Conservation (phyloP, 2,797 vertebrate species). For the Hafferia zeledoni region DNA sequence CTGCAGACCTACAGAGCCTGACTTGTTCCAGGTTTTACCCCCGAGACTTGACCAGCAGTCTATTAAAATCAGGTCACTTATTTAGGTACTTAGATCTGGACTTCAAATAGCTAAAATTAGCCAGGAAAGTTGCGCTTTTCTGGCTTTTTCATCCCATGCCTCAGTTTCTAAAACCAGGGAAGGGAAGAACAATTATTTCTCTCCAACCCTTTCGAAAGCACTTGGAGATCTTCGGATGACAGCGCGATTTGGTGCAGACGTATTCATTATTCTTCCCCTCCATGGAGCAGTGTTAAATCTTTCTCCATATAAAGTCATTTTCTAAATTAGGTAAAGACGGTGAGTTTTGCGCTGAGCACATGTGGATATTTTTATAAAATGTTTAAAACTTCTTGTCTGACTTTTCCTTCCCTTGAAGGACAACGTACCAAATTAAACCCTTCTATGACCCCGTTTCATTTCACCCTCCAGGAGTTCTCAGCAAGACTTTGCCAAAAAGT, state of each 20-base stretch:
- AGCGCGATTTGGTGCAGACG: slow-evolving; percentile 34
- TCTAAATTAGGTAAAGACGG: slow-evolving; percentile 70
- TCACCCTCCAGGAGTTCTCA: slow-evolving; percentile 27
- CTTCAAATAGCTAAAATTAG: slow-evolving; percentile 62
- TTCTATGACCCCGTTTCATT: slow-evolving; percentile 52
- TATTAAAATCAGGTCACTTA: slow-evolving; percentile 63
- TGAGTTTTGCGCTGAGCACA: slow-evolving; percentile 64
- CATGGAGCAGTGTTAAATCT: slow-evolving; percentile 55
- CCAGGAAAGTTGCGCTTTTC: slow-evolving; percentile 16
- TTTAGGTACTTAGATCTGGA: slow-evolving; percentile 55
- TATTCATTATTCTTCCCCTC: slow-evolving; percentile 66
- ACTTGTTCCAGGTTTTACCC: slow-evolving; percentile 3
- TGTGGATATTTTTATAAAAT: slow-evolving; percentile 71
- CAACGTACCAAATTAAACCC: slow-evolving; percentile 54
- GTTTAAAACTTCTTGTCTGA: slow-evolving; percentile 67
- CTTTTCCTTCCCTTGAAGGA: slow-evolving; percentile 63
- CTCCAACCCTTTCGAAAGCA: slow-evolving; percentile 37
- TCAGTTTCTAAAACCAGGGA: slow-evolving; percentile 66
- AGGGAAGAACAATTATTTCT: slow-evolving; percentile 55
- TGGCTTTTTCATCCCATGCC: slow-evolving; percentile 46
- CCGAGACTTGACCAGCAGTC: slow-evolving; percentile 4
- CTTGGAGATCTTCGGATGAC: slow-evolving; percentile 45
- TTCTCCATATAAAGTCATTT: slow-evolving; percentile 68
- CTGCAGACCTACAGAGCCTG: background rate
- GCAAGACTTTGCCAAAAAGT: slow-evolving; percentile 40